Evolutionary conservation across 2,113 vertebrate species (phyloP).

Genomic region (Barnardius zonarius): DNA sequence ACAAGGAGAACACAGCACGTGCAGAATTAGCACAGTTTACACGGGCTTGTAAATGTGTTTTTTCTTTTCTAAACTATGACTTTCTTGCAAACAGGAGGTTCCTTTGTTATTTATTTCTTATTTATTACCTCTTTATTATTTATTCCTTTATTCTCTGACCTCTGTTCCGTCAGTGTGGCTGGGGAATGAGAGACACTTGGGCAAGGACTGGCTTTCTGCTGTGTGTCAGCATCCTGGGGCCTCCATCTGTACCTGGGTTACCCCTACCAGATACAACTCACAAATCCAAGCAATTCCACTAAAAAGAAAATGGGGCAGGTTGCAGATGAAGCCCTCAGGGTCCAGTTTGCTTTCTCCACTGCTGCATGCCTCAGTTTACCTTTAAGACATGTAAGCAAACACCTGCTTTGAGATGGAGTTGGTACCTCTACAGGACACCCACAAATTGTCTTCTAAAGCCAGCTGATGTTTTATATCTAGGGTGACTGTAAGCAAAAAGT

Average conservation of each 20-base stretch:
- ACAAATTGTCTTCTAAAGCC: neutral
- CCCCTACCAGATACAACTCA: neutral
- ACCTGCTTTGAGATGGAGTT: neutral
- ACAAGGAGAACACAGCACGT: rapidly evolving
- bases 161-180: neutral
- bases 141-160: neutral
- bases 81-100: neutral
- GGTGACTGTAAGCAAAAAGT: neutral
- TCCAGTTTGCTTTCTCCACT: neutral
- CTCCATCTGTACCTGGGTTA: rapidly evolving
- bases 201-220: neutral
- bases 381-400: neutral
- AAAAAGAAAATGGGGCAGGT: neutral
- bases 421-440: neutral
- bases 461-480: neutral
- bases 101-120: neutral
- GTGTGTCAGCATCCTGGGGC: neutral
- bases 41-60: neutral
- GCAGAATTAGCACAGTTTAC: neutral
- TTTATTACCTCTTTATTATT: neutral
- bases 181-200: neutral
- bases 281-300: neutral
- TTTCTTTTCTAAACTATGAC: neutral
- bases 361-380: neutral
- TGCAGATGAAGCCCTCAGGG: neutral